Base-by-base conservation (phyloP, 2,888 invertebrate genomes). In the Perizoma flavofasciatum region DNA sequence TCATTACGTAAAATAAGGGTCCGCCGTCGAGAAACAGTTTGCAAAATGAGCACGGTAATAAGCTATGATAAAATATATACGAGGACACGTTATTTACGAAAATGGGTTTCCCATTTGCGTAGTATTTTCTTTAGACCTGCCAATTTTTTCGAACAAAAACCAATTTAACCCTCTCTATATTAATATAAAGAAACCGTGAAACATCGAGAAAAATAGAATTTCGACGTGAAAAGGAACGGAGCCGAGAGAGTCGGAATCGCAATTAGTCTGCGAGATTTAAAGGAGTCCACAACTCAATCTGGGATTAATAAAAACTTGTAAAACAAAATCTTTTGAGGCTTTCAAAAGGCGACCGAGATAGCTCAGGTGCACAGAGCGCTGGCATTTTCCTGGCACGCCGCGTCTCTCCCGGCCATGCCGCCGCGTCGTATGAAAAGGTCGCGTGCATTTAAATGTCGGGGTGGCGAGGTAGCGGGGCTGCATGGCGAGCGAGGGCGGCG, bases 301-400 rank as follows among this genome's bases (percentile, higher is more conserved):
- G 51, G 59, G 54, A 59, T 64, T 63, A 60, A 63, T 63, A 61
- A 61, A 61, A 65, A 56, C 51, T 60, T 39, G 52, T 46, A 35
- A 63, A 55, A 52, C 53, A 48, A 64, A 61, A 60, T 59, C 52
- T 61, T 59, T 61, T 50, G 55, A 53, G 65, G 61, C 54, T 71
- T 68, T 73, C 60, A 68, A 70, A 68, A 69, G 66, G 69, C 65
- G 66, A 65, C 67, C 66, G 48, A 72, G 69, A 68, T 59, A 63
- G 61, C 56, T 63, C 72, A 72, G 70, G 71, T 72, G 74, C 72
- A 71, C 65, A 67, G 66, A 58, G 60, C n/a, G n/a, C 41, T 66
- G 70, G 67, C 70, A 68, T 68, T 70, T 73, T 61, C 64, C 53
- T 57, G 44, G 55, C 47, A 67, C 46, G 59, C 53, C 61, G 55